Evolutionary conservation across 2,113 vertebrate species (phyloP).

Genomic region (Phaethornis superciliosus): DNA sequence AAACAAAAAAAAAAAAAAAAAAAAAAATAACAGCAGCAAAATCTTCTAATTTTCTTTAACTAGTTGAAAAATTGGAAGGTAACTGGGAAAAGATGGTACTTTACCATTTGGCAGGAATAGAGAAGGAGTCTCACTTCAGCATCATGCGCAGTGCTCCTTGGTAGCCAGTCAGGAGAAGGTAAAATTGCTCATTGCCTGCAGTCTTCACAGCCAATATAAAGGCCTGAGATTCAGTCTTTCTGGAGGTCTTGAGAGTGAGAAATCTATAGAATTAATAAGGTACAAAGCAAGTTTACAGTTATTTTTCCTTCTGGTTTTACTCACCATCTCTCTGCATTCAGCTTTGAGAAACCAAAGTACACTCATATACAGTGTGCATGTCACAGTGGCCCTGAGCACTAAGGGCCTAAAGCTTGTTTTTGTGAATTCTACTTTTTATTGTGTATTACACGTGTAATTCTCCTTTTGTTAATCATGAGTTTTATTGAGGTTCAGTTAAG

Average conservation of each 20-base stretch:
- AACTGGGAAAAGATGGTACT: background rate
- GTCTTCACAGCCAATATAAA: background rate
- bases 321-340: background rate
- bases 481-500: background rate
- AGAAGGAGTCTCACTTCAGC: background rate
- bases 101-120: background rate
- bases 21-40: background rate
- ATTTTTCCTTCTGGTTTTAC: background rate
- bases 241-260: background rate
- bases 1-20: background rate
- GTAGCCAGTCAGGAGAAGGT: background rate
- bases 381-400: background rate
- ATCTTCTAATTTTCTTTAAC: background rate
- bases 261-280: background rate
- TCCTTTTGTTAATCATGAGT: background rate
- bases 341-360: background rate
- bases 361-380: accelerated
- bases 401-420: background rate
- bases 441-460: background rate
- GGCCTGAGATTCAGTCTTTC: background rate
- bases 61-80: background rate
- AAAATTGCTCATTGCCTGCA: background rate
- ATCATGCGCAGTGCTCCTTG: background rate
- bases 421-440: background rate
- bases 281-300: background rate